These are phyloP conservation scores for Porites rus DNA, from an alignment of 92 coral and sea anemone genomes.

Conservation along the genomic window DNA sequence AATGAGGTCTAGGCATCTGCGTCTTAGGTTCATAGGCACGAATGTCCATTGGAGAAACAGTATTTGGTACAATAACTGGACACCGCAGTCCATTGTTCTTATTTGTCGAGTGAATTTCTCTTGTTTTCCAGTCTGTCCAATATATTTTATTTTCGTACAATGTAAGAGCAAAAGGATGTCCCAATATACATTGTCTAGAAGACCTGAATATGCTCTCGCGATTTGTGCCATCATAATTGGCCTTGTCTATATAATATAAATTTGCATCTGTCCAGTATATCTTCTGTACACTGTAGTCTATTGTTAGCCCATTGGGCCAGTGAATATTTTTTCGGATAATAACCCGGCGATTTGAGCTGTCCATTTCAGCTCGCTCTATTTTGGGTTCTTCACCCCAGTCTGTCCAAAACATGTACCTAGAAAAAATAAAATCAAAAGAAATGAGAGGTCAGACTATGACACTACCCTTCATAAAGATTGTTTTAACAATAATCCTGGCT, in stretches of 20 bases:
- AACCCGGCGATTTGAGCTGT: slow-evolving; percentile 73
- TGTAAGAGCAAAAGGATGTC: slow-evolving; percentile 86
- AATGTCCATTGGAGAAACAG: slow-evolving; percentile 86
- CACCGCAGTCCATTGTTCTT: slow-evolving; percentile 74
- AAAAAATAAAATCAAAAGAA: background rate
- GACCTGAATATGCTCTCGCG: slow-evolving; percentile 65
- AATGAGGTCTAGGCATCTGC: slow-evolving; percentile 46
- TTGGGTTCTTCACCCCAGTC: slow-evolving; percentile 97
- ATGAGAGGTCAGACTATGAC: no score
- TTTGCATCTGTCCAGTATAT: slow-evolving; percentile 98
- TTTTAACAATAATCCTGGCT: no score
- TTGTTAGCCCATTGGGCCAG: slow-evolving; percentile 99
- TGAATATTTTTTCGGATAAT: slow-evolving; percentile 69
- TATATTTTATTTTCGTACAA: slow-evolving; percentile 82
- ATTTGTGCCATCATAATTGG: slow-evolving; percentile 79
- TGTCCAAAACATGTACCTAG: slow-evolving; percentile 96
- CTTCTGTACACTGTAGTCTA: slow-evolving; percentile 76
- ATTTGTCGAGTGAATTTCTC: slow-evolving; percentile 77
- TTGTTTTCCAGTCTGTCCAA: slow-evolving; percentile 96
- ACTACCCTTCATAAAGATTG: no score
- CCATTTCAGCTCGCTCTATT: slow-evolving; percentile 98
- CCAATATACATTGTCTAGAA: slow-evolving; percentile 50
- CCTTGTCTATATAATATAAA: slow-evolving; percentile 72
- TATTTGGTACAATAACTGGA: slow-evolving; percentile 62
- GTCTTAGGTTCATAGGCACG: slow-evolving; percentile 75